phyloP scores from a whole-genome alignment of 2,888 invertebrate genomes.

The Drosophila tanythrix region DNA sequence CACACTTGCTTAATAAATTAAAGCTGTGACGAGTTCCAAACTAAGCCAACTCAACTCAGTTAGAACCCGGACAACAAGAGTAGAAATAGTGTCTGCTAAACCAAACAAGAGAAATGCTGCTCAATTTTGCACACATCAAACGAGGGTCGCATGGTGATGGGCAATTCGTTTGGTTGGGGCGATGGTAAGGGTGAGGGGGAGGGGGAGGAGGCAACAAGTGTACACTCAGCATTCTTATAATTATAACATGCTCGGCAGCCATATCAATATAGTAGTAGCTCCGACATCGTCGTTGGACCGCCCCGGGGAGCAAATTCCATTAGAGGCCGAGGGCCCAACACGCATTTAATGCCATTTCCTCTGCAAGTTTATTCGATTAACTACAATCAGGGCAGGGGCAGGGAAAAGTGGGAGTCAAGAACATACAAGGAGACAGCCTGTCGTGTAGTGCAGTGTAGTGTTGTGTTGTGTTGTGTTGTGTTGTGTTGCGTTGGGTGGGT shows the following conservation, averaged over 20 bases:
- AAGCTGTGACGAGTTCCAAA: constrained; percentile 23
- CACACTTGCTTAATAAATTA: constrained; percentile 2
- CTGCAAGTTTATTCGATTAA: constrained; percentile 78
- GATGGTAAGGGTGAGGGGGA: background rate
- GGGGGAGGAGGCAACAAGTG: constrained; percentile 37
- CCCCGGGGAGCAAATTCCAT: constrained; percentile 73
- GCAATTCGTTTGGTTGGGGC: background rate
- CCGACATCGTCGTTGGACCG: constrained; percentile 18
- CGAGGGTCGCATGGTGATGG: constrained; percentile 1
- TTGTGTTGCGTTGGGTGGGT: background rate
- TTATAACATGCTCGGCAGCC: constrained; percentile 74
- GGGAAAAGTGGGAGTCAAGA: constrained; percentile 13
- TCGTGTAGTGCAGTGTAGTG: background rate
- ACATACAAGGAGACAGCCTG: constrained; percentile 5
- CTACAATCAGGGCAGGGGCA: constrained; percentile 62
- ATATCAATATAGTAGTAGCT: constrained; percentile 66
- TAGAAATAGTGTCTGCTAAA: constrained; percentile 24
- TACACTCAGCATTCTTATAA: constrained; percentile 76
- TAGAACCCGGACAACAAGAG: constrained; percentile 12
- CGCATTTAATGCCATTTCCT: constrained; percentile 75
- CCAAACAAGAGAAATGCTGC: constrained; percentile 31
- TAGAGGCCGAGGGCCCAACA: constrained; percentile 67
- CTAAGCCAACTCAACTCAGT: constrained; percentile 31
- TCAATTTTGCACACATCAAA: constrained; percentile 37
- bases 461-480: background rate